These are phyloP conservation scores for Armadillidium nasatum DNA, from an alignment of 1,140 invertebrate genomes.

Conservation along the genomic window DNA sequence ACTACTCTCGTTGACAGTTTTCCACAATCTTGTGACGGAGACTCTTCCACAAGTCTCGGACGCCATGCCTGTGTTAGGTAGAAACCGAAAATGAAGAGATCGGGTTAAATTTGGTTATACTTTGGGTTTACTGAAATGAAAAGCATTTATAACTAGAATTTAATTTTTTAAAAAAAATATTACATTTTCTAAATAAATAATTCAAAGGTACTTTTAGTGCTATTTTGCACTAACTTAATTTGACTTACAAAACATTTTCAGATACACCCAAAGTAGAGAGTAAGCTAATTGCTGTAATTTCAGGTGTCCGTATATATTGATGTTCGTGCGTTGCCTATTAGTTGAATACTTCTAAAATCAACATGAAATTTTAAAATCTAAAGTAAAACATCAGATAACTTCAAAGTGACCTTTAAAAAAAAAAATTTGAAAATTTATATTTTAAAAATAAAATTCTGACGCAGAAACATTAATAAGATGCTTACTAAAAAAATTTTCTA, in stretches of 20 bases:
- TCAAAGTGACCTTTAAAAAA: too few species aligned
- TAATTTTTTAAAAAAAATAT: too few species aligned
- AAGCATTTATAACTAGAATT: not conserved
- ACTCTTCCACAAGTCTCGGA: slow-evolving; percentile 92
- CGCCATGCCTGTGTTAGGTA: slow-evolving; percentile 60
- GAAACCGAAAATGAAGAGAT: slow-evolving; percentile 11
- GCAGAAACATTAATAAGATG: too few species aligned
- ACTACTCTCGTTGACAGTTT: slow-evolving; percentile 98
- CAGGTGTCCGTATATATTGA: slow-evolving; percentile 40
- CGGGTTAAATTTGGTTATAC: not conserved
- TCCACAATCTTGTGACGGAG: slow-evolving; percentile 93
- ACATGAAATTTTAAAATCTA: too few species aligned
- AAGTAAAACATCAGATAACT: too few species aligned
- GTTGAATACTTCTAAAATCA: not conserved
- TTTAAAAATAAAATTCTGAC: too few species aligned
- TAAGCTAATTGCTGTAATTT: slow-evolving; percentile 40
- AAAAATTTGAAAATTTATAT: too few species aligned
- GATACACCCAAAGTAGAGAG: slow-evolving; percentile 16
- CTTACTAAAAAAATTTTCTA: too few species aligned
- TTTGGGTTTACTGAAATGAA: not conserved
- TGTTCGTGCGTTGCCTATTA: slow-evolving; percentile 26
- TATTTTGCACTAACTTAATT: too few species aligned
- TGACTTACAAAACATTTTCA: not conserved
- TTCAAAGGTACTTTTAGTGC: too few species aligned
- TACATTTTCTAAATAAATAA: too few species aligned